A percentile compares a stretch with the other conserved stretches of the same genome.
These are phyloP conservation scores for Lysiphlebus fabarum DNA, from an alignment of 1,140 invertebrate species.

Conservation along the genomic window DNA sequence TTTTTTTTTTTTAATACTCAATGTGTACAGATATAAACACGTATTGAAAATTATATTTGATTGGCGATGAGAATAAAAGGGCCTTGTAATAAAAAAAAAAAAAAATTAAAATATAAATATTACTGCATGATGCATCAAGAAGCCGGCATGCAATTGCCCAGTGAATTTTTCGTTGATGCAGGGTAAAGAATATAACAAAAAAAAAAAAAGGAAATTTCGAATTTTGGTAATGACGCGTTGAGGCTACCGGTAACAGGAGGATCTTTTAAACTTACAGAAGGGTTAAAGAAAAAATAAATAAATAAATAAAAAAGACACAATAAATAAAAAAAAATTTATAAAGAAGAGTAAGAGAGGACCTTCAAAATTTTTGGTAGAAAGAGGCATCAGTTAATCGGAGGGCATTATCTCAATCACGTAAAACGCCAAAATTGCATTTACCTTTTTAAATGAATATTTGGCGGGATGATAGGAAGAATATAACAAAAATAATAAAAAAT, in stretches of 20 bases:
- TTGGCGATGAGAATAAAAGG: constrained; percentile 20
- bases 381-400: constrained; percentile 50
- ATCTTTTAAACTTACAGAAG: constrained; percentile 1
- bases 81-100: constrained; percentile 2
- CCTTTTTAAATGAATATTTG: constrained; percentile 59
- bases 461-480: constrained; percentile 39
- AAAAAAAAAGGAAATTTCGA: constrained; percentile 37
- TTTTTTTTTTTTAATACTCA: constrained; percentile 13
- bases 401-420: constrained; percentile 58
- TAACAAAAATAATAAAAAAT: background rate
- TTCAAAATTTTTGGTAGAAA: constrained; percentile 18
- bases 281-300: constrained; percentile 17
- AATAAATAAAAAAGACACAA: constrained; percentile 14
- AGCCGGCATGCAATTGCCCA: constrained; percentile 20
- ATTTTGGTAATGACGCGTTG: constrained; percentile 50
- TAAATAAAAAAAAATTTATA: constrained; percentile 16
- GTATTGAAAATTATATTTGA: constrained; percentile 27
- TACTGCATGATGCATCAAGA: constrained; percentile 1
- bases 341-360: constrained; percentile 11
- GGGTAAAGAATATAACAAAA: background rate
- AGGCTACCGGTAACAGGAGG: constrained; percentile 39
- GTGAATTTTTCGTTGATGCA: constrained; percentile 2
- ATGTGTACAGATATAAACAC: constrained; percentile 8
- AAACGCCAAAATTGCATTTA: constrained; percentile 58
- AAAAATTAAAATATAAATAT: background rate